phyloP scores from a whole-genome alignment of 35 echinoderm and acorn worm species.

The Diadema setosum region DNA sequence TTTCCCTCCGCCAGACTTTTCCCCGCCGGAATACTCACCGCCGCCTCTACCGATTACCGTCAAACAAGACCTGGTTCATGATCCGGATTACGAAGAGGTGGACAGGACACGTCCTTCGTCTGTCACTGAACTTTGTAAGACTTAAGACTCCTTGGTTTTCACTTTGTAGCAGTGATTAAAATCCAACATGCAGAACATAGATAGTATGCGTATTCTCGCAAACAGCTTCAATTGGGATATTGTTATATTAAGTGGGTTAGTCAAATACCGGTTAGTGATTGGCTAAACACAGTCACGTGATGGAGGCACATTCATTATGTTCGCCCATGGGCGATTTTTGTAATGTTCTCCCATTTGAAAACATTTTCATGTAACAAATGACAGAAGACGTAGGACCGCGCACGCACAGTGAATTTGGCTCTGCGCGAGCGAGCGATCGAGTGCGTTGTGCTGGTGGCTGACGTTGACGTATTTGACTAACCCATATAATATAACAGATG shows the following conservation, averaged over 20 bases:
- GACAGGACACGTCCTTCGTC: not conserved
- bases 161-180: not conserved
- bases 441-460: too few species aligned
- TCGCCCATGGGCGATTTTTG: too few species aligned
- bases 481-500: too few species aligned
- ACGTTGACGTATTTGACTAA: too few species aligned
- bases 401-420: too few species aligned
- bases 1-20: slow-evolving; percentile 14
- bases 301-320: too few species aligned
- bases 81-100: not conserved
- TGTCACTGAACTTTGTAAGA: not conserved
- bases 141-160: too few species aligned
- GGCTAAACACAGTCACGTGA: too few species aligned
- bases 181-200: not conserved
- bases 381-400: too few species aligned
- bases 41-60: slow-evolving; percentile 14
- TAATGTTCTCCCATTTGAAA: not conserved
- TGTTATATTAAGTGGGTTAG: not conserved
- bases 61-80: not conserved
- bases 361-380: too few species aligned
- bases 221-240: not conserved
- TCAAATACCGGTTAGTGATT: too few species aligned
- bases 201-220: not conserved
- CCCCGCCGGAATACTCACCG: slow-evolving; percentile 25
- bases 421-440: too few species aligned